Conservation (phyloP, 1,140 invertebrate species). For the Paraescarpia echinospica region DNA sequence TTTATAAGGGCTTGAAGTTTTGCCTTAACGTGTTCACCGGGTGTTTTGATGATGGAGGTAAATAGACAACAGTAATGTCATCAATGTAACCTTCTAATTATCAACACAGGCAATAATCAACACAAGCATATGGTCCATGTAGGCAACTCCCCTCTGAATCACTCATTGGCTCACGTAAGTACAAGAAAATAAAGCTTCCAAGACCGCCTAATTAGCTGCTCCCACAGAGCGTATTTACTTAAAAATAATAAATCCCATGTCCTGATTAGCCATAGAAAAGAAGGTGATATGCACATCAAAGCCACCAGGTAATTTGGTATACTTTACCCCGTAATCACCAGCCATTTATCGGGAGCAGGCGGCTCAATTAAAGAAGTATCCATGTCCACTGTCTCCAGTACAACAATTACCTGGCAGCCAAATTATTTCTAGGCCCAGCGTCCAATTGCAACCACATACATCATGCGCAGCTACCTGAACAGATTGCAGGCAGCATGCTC, state of each 20-base stretch:
- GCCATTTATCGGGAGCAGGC: not conserved
- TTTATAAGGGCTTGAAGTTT: not conserved
- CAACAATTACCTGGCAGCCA: not conserved
- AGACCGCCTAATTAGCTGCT: not conserved
- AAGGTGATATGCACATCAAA: conserved; percentile 5
- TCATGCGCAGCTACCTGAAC: not conserved
- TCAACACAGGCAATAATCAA: not conserved
- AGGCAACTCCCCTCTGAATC: not conserved
- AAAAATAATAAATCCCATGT: conserved; percentile 6
- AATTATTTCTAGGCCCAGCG: not conserved
- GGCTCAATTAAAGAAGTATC: conserved; percentile 5
- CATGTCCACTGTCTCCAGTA: not conserved
- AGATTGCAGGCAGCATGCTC: not conserved
- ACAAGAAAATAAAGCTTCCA: not conserved
- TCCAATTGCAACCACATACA: not conserved
- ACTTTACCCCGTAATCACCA: not conserved
- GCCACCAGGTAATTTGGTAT: not conserved
- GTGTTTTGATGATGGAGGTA: not conserved
- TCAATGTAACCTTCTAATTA: not conserved
- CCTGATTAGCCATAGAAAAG: conserved; percentile 5
- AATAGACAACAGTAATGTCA: not conserved
- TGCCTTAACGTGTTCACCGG: not conserved
- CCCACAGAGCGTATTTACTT: not conserved
- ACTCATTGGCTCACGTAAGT: not conserved
- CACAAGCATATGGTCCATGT: not conserved